Base-by-base conservation (phyloP, 2,797 vertebrate species). In the Leptodactylus fallax region DNA sequence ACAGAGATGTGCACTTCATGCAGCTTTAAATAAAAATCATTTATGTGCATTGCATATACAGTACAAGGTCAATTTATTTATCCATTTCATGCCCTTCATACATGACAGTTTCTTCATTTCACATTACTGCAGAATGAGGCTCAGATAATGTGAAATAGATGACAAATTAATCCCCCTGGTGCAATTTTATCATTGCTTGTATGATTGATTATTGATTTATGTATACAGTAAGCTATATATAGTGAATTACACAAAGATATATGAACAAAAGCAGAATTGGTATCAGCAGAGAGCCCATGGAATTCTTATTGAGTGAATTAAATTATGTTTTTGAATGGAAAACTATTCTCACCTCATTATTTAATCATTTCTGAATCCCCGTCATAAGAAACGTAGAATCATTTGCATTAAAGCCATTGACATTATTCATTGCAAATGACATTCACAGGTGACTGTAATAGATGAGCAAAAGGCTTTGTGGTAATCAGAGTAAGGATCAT, bases 161-260 rank as follows among this genome's bases (percentile, higher is more conserved):
- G 81, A 78, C 60, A 79, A 84, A 79, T 87, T 56, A 87, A 83
- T 78, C 51, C 53, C 47, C 71, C 51, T 27, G 87, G 19, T 84
- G 10, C 61, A 27, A 76, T 87, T 78, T 83, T 83, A 79, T n/a
- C 27, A 56, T 78, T 83, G 87, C 13, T 23, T 49, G 49, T 79
- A 55, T 87, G 87, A 87, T 83, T 83, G 81, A 83, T 84, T 87
- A 84, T 84, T 84, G 87, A 87, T 87, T 87, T 87, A 79, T 84
- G 63, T 88, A 79, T 84, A 51, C 61, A 60, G 77, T 55, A 72
- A 53, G 47, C 16, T 55, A 79, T 83, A 79, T 71, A 36, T 84
- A 53, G 13, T 60, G 53, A 83, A 58, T 72, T 84, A 87, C 76
- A 36, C 55, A 47, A 27, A 55, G n/a, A 51, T 47, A 27, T 74